These are phyloP conservation scores for Pitangus sulphuratus DNA, from an alignment of 2,797 vertebrate genomes.

Conservation along the genomic window DNA sequence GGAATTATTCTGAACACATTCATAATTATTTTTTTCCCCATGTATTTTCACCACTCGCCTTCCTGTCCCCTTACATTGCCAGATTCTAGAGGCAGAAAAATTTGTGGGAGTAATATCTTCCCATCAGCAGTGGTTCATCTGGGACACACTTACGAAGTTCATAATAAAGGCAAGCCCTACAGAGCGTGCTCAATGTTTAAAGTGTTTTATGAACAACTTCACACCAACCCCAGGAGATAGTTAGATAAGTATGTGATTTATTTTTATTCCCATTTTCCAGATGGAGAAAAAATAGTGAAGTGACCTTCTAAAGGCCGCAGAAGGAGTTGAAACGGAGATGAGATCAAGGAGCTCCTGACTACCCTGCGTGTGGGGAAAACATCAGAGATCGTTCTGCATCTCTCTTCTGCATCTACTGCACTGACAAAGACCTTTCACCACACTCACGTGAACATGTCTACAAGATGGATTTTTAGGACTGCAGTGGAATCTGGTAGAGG, in stretches of 20 bases:
- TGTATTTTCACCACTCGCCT: not conserved
- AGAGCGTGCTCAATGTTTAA: slow-evolving; percentile 67
- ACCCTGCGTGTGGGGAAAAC: slow-evolving; percentile 17
- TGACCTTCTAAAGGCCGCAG: slow-evolving; percentile 67
- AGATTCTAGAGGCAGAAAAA: slow-evolving; percentile 61
- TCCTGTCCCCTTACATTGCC: not conserved
- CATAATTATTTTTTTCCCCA: not conserved
- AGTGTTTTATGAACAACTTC: slow-evolving; percentile 73
- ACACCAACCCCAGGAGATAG: slow-evolving; percentile 62
- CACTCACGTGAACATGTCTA: not conserved
- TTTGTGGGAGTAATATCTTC: slow-evolving; percentile 69
- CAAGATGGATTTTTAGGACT: slow-evolving; percentile 42
- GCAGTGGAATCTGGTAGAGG: slow-evolving; percentile 14
- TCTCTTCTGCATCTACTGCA: slow-evolving; percentile 45
- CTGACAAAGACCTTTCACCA: slow-evolving; percentile 24
- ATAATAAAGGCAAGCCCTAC: slow-evolving; percentile 68
- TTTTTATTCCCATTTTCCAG: slow-evolving; percentile 70
- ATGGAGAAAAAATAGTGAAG: slow-evolving; percentile 59
- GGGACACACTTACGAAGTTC: slow-evolving; percentile 69
- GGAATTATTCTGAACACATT: not conserved
- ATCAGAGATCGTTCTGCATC: slow-evolving; percentile 50
- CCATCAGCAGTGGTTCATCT: slow-evolving; percentile 60
- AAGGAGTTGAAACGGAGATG: slow-evolving; percentile 65
- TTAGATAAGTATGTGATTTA: slow-evolving; percentile 72
- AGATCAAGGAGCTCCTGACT: slow-evolving; percentile 60